Conservation (phyloP, 2,113 vertebrate species). For the Eonycteris spelaea region DNA sequence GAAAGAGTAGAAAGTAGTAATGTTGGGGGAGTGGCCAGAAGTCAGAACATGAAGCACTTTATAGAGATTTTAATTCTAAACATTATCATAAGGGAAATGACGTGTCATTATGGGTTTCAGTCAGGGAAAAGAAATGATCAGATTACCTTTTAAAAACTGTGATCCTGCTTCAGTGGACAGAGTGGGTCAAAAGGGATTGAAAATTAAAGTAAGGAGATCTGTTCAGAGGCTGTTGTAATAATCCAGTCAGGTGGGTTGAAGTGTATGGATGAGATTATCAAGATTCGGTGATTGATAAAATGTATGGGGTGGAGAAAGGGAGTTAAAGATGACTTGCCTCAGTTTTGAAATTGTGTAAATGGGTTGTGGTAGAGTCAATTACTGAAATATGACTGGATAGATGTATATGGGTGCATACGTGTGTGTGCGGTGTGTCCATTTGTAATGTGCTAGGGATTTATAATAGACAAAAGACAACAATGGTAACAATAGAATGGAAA, state of each 20-base stretch:
- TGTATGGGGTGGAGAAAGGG: not conserved
- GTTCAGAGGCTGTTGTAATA: not conserved
- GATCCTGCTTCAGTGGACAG: not conserved
- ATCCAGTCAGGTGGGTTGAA: not conserved
- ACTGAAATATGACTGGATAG: not conserved
- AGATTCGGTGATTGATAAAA: not conserved
- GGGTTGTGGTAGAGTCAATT: not conserved
- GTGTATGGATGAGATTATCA: not conserved
- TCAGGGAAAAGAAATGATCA: not conserved
- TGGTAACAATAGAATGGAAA: not conserved
- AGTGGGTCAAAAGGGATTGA: not conserved
- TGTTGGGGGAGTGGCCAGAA: not conserved
- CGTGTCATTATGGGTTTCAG: not conserved
- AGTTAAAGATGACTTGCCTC: not conserved
- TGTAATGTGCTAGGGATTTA: not conserved
- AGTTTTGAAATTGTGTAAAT: not conserved
- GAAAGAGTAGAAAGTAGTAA: not conserved
- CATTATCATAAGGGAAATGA: not conserved
- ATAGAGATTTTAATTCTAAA: not conserved
- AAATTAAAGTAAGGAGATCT: not conserved
- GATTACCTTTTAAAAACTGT: not conserved
- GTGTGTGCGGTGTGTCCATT: not conserved
- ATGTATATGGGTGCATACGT: fast-evolving
- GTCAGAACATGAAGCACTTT: not conserved
- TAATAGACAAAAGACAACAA: not conserved